Conservation (phyloP, 2,797 vertebrate genomes). For the Sandelia bainsii region DNA sequence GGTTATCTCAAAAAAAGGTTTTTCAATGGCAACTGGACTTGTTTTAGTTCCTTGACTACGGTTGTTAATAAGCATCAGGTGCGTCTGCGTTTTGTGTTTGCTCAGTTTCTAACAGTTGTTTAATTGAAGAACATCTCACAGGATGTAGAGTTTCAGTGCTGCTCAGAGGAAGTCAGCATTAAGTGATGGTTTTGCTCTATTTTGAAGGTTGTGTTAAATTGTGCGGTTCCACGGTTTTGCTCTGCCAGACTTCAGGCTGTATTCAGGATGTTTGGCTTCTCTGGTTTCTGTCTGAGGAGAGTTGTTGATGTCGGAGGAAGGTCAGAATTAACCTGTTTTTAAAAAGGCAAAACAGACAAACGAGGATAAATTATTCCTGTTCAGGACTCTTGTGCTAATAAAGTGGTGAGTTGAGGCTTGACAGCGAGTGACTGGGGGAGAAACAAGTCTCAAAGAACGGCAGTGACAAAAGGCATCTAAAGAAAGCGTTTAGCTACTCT, state of each 20-base stretch:
- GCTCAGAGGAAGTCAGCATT: not conserved
- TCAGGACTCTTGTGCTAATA: not conserved
- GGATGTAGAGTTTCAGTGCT: no score
- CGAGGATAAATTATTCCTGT: not conserved
- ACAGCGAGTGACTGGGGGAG: no score
- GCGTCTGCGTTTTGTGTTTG: no score
- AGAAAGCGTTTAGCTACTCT: no score
- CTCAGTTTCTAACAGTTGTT: not conserved
- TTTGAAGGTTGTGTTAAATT: not conserved
- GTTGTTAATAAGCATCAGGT: no score
- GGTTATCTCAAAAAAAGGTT: no score
- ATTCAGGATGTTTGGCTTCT: conserved; percentile 41
- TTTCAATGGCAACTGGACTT: no score
- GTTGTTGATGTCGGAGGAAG: conserved; percentile 13
- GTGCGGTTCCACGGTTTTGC: not conserved
- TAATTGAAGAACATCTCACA: no score
- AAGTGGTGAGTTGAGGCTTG: no score
- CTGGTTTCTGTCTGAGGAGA: conserved; percentile 41
- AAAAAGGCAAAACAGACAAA: not conserved
- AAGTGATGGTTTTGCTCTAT: not conserved
- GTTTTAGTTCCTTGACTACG: no score
- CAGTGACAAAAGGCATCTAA: no score
- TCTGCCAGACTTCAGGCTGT: conserved; percentile 23
- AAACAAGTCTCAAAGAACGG: no score
- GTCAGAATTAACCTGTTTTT: conserved; percentile 10